A percentile compares a stretch with the other conserved stretches of the same genome.
These are phyloP conservation scores for Sarcophaga peregrina DNA, from an alignment of 1,140 invertebrate genomes.

Conservation along the genomic window DNA sequence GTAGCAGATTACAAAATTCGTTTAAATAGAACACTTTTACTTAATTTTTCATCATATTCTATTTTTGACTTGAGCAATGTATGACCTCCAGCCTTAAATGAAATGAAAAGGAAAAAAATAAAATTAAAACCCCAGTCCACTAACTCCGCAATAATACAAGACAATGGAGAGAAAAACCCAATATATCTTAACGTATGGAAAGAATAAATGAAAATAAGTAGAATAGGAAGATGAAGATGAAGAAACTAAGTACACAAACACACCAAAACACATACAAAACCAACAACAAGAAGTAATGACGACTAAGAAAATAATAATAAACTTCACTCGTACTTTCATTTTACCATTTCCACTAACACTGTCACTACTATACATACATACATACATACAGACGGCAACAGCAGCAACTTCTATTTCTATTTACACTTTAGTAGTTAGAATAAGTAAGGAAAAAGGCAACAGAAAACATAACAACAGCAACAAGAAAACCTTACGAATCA, in stretches of 20 bases:
- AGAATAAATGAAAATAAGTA: background rate
- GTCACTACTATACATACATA: background rate
- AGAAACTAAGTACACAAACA: background rate
- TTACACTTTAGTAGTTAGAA: constrained; percentile 17
- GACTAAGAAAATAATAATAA: constrained; percentile 30
- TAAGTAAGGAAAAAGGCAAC: background rate
- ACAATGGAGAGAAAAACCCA: background rate
- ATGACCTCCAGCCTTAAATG: constrained; percentile 3
- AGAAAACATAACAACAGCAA: background rate
- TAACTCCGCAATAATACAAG: background rate
- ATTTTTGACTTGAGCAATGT: background rate
- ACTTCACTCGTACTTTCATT: constrained; percentile 32
- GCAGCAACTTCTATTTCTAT: constrained; percentile 5
- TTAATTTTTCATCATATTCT: background rate
- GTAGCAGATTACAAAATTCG: background rate
- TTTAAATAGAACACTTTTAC: background rate
- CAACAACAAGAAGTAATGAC: background rate
- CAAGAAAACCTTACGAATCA: background rate
- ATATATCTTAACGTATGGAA: background rate
- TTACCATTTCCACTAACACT: background rate
- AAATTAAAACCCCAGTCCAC: background rate
- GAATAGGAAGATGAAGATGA: background rate
- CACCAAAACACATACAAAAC: background rate
- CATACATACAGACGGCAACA: background rate
- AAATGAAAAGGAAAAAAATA: background rate